Base-by-base conservation (phyloP, 2,888 invertebrate species). In the Scelioninae gen. 2 region DNA sequence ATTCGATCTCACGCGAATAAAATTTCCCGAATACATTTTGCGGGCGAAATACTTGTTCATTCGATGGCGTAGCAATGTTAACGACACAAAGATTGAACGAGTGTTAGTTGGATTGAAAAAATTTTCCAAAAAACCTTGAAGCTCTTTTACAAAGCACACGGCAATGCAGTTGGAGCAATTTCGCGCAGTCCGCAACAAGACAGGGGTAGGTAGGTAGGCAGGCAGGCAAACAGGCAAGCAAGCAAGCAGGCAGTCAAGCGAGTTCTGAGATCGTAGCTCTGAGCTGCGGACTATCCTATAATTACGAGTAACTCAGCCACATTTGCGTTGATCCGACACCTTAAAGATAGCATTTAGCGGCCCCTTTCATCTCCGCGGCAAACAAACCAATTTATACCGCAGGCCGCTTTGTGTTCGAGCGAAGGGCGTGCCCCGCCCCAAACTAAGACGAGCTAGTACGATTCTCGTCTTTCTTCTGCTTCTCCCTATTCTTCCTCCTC, bases 321-420 rank as follows among this genome's bases (percentile, higher is more conserved):
- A 86, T 86, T 86, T 86, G 86, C 86, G 85, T 86, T 85, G 86
- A 85, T 85, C 85, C 85, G 86, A 85, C 86, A 86, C 85, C 86
- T 86, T 86, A 86, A 86, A 86, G 85, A 86, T 86, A 86, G 85
- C 85, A 86, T 86, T 86, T 86, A 86, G 85, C 86, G 85, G 86
- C 83, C 84, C 85, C 86, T 86, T 86, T 86, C 85, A 86, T 86
- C 86, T 85, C 85, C 84, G 85, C 85, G 85, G 85, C 86, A 86
- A 86, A 86, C 86, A 85, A 85, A 85, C 86, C 86, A 86, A 86
- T 86, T 86, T 86, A 86, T 86, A 86, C 85, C 83, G 83, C 84
- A 83, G 85, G 81, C 81, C 88, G 88, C 81, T 89, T 89, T 78
- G 89, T 83, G 83, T 88, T 88, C 76, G 88, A 83, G 79, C 87